phyloP scores from a whole-genome alignment of 2,113 vertebrate genomes.

The Beaufortia kweichowensis region DNA sequence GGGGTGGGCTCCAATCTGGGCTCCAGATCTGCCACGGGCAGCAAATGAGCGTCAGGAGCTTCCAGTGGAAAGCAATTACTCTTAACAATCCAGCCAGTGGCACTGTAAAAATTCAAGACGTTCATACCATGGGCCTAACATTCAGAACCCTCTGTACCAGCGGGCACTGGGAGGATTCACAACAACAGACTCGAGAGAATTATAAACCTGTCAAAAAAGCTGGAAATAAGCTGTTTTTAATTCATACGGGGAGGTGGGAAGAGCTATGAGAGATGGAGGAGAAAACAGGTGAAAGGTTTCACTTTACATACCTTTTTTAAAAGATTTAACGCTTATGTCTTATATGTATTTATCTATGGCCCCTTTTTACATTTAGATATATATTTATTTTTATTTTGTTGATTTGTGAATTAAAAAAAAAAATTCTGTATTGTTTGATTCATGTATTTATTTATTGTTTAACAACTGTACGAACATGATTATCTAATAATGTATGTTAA shows the following conservation, averaged over 20 bases:
- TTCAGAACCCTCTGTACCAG: slow-evolving; percentile 29
- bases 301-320: too few relatives aligned
- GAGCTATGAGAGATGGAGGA: background rate
- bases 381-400: too few relatives aligned
- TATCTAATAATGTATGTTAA: too few relatives aligned
- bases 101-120: slow-evolving; percentile 37
- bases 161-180: slow-evolving; percentile 2
- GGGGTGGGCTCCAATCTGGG: slow-evolving; percentile 3
- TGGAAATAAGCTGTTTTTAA: slow-evolving; percentile 15
- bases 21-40: slow-evolving; percentile 36
- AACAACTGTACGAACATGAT: too few relatives aligned
- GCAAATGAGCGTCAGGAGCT: slow-evolving; percentile 37
- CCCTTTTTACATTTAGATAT: too few relatives aligned
- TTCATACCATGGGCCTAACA: slow-evolving; percentile 18
- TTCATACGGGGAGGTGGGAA: background rate
- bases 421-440: too few relatives aligned
- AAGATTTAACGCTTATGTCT: too few relatives aligned
- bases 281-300: background rate
- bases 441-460: too few relatives aligned
- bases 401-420: too few relatives aligned
- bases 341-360: too few relatives aligned
- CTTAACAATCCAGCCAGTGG: slow-evolving; percentile 32
- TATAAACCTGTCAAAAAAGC: slow-evolving; percentile 23
- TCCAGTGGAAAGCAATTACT: slow-evolving; percentile 38
- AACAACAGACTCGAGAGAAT: background rate